Percentiles rank a stretch among this genome's conserved stretches.
Conservation (phyloP, 64 coral and sea anemone genomes). For the Astreopora myriophthalma region DNA sequence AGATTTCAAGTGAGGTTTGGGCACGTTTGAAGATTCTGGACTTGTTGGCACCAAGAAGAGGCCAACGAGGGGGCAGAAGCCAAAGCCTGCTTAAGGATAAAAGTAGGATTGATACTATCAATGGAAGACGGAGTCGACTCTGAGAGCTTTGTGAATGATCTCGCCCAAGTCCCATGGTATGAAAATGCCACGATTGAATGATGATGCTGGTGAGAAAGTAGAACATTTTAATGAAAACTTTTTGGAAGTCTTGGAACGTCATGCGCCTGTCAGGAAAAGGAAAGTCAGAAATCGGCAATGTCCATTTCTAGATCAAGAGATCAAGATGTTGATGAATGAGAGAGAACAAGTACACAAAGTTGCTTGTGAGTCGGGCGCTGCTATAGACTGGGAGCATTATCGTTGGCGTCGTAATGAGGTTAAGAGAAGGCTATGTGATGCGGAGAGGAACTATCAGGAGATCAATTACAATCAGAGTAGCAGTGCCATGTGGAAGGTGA, state of each 20-base stretch:
- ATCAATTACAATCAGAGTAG: neutral
- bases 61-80: constrained; percentile 5
- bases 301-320: constrained; percentile 36
- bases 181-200: neutral
- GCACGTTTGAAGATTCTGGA: constrained; percentile 1
- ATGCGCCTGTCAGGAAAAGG: constrained; percentile 50
- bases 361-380: constrained; percentile 1
- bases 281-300: constrained; percentile 17
- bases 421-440: neutral
- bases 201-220: constrained; percentile 33
- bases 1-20: constrained; percentile 26
- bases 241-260: constrained; percentile 38
- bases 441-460: neutral
- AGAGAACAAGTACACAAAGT: neutral
- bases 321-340: constrained; percentile 40
- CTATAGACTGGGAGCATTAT: neutral
- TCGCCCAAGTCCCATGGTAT: too few relatives aligned
- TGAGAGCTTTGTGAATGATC: too few relatives aligned
- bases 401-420: neutral
- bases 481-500: constrained; percentile 58
- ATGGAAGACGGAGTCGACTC: neutral
- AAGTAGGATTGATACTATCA: neutral
- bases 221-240: constrained; percentile 34
- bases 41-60: constrained; percentile 1
- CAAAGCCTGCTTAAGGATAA: neutral